A percentile compares a stretch with the other conserved stretches of the same genome.
Conservation (phyloP, 2,113 vertebrate genomes). For the human region DNA sequence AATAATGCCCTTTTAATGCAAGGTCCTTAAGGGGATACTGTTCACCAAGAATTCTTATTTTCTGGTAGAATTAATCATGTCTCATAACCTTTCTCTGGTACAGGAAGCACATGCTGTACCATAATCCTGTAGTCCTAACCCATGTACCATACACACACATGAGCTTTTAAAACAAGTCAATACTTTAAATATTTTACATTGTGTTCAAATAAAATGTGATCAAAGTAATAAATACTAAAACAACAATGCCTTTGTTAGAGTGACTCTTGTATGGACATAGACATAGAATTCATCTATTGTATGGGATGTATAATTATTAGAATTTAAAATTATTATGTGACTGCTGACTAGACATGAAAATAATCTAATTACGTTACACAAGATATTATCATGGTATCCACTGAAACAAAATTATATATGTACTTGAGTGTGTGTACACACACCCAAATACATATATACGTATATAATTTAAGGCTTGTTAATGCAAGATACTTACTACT, state of each 20-base stretch:
- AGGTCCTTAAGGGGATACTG: background rate
- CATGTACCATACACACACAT: background rate
- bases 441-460: background rate
- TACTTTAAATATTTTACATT: constrained; percentile 36
- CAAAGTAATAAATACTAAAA: background rate
- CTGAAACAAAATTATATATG: constrained; percentile 44
- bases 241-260: background rate
- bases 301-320: constrained; percentile 1
- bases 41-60: background rate
- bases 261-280: background rate
- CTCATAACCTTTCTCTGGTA: background rate
- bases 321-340: constrained; percentile 32
- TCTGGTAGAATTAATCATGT: background rate
- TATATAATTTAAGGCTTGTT: constrained; percentile 55
- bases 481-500: constrained; percentile 90
- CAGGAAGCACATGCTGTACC: background rate
- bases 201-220: constrained; percentile 31
- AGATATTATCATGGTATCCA: constrained; percentile 8
- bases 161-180: background rate
- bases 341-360: constrained; percentile 41
- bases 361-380: constrained; percentile 24
- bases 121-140: background rate
- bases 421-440: background rate
- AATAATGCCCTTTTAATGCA: background rate
- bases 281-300: background rate